These are phyloP conservation scores for Myzus persicae DNA, from an alignment of 1,140 invertebrate genomes.

Conservation along the genomic window DNA sequence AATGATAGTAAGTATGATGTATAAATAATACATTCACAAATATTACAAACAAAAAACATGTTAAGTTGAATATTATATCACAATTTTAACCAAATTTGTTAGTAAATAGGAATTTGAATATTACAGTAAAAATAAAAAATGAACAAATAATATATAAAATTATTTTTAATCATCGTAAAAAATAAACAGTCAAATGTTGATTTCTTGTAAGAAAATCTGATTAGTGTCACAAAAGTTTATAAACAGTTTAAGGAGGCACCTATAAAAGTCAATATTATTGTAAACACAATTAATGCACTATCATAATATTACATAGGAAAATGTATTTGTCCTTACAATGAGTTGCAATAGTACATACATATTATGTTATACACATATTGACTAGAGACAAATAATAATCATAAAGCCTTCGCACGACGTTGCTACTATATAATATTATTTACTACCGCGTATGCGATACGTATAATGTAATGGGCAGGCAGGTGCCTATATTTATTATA, in stretches of 20 bases:
- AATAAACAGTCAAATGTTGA: not conserved
- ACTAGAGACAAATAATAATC: not conserved
- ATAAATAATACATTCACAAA: not conserved
- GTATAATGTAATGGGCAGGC: not conserved
- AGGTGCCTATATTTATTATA: too few relatives aligned
- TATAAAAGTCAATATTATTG: not conserved
- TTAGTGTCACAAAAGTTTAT: not conserved
- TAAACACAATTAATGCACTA: not conserved
- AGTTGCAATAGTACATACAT: not conserved
- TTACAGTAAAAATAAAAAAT: not conserved
- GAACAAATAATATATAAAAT: not conserved
- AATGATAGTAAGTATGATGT: not conserved
- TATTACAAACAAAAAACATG: not conserved
- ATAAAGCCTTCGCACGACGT: not conserved
- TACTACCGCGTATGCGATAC: not conserved
- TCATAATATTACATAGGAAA: not conserved
- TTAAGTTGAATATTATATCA: not conserved
- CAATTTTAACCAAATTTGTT: not conserved
- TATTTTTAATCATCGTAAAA: not conserved
- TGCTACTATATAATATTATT: not conserved
- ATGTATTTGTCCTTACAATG: not conserved
- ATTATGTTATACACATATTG: not conserved
- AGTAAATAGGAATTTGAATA: not conserved
- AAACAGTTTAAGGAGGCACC: not conserved
- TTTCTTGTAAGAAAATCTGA: not conserved